phyloP scores from a whole-genome alignment of 2,888 invertebrate genomes.

The Saturnia pavonia region DNA sequence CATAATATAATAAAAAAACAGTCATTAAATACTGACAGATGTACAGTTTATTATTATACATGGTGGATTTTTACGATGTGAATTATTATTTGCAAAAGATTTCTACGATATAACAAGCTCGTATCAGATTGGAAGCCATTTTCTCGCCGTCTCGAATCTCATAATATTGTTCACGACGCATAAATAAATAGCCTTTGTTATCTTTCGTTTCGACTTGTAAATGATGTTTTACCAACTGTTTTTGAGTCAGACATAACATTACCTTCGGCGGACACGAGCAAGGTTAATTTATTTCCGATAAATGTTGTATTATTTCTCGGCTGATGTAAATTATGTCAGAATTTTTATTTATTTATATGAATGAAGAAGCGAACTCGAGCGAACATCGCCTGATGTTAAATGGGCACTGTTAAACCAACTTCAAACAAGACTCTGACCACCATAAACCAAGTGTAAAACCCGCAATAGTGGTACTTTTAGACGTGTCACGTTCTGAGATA shows the following conservation, averaged over 20 bases:
- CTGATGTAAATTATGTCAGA: not conserved
- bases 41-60: no score
- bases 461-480: no score
- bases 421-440: no score
- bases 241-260: not conserved
- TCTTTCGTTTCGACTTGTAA: not conserved
- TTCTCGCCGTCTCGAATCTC: not conserved
- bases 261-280: not conserved
- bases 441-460: no score
- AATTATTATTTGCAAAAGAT: not conserved
- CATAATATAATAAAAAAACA: not conserved
- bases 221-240: slow-evolving; percentile 1
- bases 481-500: no score
- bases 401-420: no score
- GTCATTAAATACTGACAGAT: not conserved
- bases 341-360: no score
- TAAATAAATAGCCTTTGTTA: not conserved
- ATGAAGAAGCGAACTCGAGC: no score
- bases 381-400: no score
- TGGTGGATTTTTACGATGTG: not conserved
- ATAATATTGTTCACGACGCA: not conserved
- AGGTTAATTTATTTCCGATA: not conserved
- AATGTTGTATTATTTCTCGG: not conserved
- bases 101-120: not conserved
- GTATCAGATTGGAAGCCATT: slow-evolving; percentile 6